Evolutionary conservation across 2,797 vertebrate genomes (phyloP).

Genomic region (Salarias fasciatus): DNA sequence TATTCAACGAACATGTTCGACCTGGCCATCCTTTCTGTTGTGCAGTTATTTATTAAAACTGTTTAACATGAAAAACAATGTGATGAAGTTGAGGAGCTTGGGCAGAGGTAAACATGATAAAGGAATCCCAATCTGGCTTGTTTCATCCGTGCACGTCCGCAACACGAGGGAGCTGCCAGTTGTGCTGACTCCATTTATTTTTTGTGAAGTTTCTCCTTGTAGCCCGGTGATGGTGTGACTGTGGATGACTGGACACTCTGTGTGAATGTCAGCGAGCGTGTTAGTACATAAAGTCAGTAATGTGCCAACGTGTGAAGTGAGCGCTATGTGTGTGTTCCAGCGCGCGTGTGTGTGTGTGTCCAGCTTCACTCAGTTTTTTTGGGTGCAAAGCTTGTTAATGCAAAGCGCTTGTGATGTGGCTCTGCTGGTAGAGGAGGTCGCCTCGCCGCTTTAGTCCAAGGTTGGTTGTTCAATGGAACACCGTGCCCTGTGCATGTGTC

Average conservation of each 20-base stretch:
- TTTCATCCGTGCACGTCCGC: slow-evolving; percentile 11
- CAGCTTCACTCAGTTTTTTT: too few relatives aligned
- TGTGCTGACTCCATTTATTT: slow-evolving; percentile 51
- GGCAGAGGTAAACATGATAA: too few relatives aligned
- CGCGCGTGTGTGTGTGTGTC: slow-evolving; percentile 13
- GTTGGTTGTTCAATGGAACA: too few relatives aligned
- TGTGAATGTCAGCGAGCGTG: slow-evolving; percentile 43
- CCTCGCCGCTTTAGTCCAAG: too few relatives aligned
- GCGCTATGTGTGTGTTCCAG: slow-evolving; percentile 3
- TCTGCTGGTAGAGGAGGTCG: too few relatives aligned
- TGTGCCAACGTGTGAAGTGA: slow-evolving; percentile 36
- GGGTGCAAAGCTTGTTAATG: too few relatives aligned
- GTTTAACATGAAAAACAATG: background rate
- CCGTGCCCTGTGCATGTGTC: too few relatives aligned
- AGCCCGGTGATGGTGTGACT: slow-evolving; percentile 8
- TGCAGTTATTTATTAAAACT: too few relatives aligned
- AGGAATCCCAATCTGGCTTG: background rate
- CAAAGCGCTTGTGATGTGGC: too few relatives aligned
- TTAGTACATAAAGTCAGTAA: slow-evolving; percentile 7
- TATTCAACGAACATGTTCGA: too few relatives aligned
- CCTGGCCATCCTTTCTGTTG: too few relatives aligned
- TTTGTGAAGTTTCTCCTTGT: slow-evolving; percentile 35
- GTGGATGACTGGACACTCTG: slow-evolving; percentile 38
- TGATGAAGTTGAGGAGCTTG: too few relatives aligned
- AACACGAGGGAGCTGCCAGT: slow-evolving; percentile 26